A percentile compares a stretch with the other conserved stretches of the same genome.
Evolutionary conservation across 2,888 invertebrate species (phyloP).

Genomic region (Ypsolopha sequella): DNA sequence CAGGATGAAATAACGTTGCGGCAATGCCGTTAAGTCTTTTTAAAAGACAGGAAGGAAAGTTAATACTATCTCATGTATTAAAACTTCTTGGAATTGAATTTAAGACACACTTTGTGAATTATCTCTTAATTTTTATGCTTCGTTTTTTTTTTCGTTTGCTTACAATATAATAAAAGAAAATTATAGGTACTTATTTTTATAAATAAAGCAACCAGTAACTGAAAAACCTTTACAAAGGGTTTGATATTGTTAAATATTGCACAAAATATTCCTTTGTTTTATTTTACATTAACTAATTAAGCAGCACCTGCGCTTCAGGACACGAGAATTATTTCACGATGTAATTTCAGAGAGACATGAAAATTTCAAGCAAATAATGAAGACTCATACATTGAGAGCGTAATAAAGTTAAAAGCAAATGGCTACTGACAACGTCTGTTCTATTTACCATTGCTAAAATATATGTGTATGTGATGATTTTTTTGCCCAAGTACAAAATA

Average conservation of each 20-base stretch:
- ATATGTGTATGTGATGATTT: not conserved
- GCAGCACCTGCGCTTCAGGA: conserved; percentile 35
- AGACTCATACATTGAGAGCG: not conserved
- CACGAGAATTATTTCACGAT: conserved; percentile 36
- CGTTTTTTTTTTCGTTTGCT: no score
- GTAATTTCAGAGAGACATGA: conserved; percentile 23
- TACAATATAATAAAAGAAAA: no score
- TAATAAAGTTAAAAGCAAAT: conserved; percentile 26
- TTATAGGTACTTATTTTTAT: no score
- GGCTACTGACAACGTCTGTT: not conserved
- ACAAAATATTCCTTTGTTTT: conserved; percentile 28
- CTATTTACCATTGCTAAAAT: not conserved
- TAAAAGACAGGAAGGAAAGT: no score
- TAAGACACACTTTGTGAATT: no score
- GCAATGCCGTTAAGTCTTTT: no score
- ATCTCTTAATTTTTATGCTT: no score
- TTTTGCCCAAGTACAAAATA: no score
- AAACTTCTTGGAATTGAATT: no score
- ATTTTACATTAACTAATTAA: conserved; percentile 36
- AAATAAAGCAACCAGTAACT: no score
- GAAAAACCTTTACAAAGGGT: no score
- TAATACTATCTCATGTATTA: no score
- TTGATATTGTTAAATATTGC: conserved; percentile 15
- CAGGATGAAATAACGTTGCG: not conserved
- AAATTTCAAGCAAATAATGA: conserved; percentile 19